phyloP scores from a whole-genome alignment of 2,888 invertebrate genomes.

The Odontothrips loti region DNA sequence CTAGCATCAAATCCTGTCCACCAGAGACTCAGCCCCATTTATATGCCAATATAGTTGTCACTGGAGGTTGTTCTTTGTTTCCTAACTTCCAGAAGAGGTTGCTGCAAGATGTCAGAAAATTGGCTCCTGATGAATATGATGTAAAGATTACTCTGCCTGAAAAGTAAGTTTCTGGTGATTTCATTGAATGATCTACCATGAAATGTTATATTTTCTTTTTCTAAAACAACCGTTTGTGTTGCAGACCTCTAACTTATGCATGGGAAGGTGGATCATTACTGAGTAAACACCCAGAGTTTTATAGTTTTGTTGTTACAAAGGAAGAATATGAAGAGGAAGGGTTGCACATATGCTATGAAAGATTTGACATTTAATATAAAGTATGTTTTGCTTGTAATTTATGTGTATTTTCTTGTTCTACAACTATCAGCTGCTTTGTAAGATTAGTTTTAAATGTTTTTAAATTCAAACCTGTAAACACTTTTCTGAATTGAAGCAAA shows the following conservation, averaged over 20 bases:
- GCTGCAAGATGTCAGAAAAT: conserved; percentile 69
- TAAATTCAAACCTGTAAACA: not conserved
- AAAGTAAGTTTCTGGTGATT: conserved; percentile 52
- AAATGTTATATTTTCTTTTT: conserved; percentile 19
- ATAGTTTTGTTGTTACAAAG: conserved; percentile 66
- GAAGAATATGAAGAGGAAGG: conserved; percentile 91
- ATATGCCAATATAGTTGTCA: conserved; percentile 75
- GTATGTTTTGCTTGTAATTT: not conserved
- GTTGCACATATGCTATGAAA: conserved; percentile 53
- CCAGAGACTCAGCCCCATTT: conserved; percentile 70
- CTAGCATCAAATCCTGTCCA: conserved; percentile 70
- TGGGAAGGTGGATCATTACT: conserved; percentile 85
- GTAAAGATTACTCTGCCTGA: conserved; percentile 67
- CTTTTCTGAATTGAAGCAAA: not conserved
- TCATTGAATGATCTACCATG: conserved; percentile 28
- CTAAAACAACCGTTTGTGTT: conserved; percentile 41
- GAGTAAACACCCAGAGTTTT: conserved; percentile 68
- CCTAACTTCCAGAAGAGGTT: conserved; percentile 78
- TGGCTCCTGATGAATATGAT: conserved; percentile 71
- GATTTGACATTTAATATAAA: conserved; percentile 50
- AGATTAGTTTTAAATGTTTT: not conserved
- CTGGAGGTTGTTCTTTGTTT: conserved; percentile 76
- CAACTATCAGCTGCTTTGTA: not conserved
- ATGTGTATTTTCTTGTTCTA: not conserved
- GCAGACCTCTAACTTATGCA: conserved; percentile 73